phyloP scores from a whole-genome alignment of 2,888 invertebrate species.

The Chironomus tentans region DNA sequence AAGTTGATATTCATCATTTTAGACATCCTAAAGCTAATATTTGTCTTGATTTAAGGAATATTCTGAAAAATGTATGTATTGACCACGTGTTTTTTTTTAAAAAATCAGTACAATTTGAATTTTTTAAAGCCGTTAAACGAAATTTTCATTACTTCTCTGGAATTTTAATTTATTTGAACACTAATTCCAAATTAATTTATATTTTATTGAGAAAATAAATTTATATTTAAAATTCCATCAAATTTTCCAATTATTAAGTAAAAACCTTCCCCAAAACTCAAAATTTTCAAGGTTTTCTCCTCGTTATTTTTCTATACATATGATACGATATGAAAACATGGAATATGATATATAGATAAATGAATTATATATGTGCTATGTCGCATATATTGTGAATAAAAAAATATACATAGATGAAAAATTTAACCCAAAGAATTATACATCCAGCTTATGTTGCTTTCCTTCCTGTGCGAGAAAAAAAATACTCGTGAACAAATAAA shows the following conservation, averaged over 20 bases:
- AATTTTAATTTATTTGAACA: no score
- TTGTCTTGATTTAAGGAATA: no score
- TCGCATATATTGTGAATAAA: neutral
- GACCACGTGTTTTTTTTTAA: no score
- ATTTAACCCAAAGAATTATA: neutral
- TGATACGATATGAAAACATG: neutral
- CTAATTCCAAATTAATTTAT: no score
- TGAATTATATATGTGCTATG: neutral
- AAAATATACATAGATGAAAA: neutral
- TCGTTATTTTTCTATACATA: neutral
- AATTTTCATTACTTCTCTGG: no score
- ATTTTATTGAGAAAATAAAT: no score
- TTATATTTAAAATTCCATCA: no score
- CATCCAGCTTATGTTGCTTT: constrained; percentile 2
- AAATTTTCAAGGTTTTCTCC: neutral
- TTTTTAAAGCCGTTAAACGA: no score
- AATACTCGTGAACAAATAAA: neutral
- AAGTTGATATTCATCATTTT: no score
- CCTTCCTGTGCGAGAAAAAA: neutral
- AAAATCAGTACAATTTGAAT: no score
- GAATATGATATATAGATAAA: neutral
- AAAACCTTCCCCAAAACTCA: neutral
- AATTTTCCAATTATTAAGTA: neutral
- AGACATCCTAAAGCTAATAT: no score
- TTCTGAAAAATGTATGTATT: no score